These are phyloP conservation scores for Ophion ventricosus DNA, from an alignment of 2,888 invertebrate species.

Conservation along the genomic window DNA sequence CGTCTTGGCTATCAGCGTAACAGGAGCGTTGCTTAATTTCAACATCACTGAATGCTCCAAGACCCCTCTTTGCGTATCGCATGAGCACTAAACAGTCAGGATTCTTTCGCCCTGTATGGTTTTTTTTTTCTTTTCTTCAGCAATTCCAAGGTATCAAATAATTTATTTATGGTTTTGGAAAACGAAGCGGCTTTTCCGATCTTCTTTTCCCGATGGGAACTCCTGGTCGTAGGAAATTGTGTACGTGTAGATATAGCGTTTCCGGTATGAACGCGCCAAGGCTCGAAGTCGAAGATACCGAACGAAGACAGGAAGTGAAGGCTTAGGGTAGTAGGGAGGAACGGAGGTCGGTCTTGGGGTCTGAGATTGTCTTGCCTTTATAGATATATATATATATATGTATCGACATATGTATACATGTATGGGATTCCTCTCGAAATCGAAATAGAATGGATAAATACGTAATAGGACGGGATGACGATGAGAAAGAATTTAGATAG, in stretches of 20 bases:
- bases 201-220: neutral
- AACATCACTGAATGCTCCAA: no score
- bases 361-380: neutral
- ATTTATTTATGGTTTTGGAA: neutral
- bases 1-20: conserved; percentile 66
- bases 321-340: conserved; percentile 73
- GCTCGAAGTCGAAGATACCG: conserved; percentile 67
- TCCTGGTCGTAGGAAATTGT: neutral
- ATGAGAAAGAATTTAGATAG: no score
- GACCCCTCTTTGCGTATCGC: no score
- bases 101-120: no score
- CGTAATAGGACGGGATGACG: neutral
- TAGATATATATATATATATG: neutral
- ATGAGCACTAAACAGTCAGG: no score
- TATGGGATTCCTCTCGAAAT: neutral
- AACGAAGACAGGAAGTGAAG: conserved; percentile 75
- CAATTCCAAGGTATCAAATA: no score
- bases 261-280: conserved; percentile 34
- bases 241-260: neutral
- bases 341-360: conserved; percentile 69
- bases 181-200: neutral
- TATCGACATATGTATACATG: neutral
- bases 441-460: neutral
- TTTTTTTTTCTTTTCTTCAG: no score
- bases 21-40: conserved; percentile 30